Evolutionary conservation across 2,113 vertebrate species (phyloP).

Genomic region (Misgurnus anguillicaudatus): DNA sequence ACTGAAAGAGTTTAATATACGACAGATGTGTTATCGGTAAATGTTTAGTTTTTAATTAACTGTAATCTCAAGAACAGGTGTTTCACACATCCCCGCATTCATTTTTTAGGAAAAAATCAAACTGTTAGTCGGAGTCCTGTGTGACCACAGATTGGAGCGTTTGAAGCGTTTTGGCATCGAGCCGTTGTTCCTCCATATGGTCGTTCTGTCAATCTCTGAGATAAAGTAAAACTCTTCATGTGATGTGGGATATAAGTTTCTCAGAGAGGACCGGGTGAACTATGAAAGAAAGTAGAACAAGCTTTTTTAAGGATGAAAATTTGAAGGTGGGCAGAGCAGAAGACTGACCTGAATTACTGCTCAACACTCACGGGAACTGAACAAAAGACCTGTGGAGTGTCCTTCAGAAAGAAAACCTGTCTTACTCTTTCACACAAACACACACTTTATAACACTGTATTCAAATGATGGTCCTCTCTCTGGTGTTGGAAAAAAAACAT

Average conservation of each 20-base stretch:
- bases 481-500: no score
- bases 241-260: background rate
- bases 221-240: background rate
- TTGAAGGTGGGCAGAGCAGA: slow-evolving; percentile 37
- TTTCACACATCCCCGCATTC: background rate
- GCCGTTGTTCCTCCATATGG: slow-evolving; percentile 6
- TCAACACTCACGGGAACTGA: background rate
- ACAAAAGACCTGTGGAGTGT: no score
- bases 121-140: background rate
- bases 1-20: no score
- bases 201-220: background rate
- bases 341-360: slow-evolving; percentile 23
- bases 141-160: slow-evolving; percentile 9
- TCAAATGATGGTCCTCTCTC: no score
- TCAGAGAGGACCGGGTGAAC: background rate
- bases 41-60: slow-evolving; percentile 1
- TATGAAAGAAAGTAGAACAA: slow-evolving; percentile 18
- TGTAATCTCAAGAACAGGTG: background rate
- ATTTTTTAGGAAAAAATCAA: background rate
- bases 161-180: background rate
- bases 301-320: background rate
- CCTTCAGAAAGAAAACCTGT: no score
- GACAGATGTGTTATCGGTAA: background rate
- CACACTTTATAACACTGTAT: no score
- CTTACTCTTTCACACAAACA: no score